These are phyloP conservation scores for Cervus canadensis DNA, from an alignment of 2,113 vertebrate species.

Conservation along the genomic window DNA sequence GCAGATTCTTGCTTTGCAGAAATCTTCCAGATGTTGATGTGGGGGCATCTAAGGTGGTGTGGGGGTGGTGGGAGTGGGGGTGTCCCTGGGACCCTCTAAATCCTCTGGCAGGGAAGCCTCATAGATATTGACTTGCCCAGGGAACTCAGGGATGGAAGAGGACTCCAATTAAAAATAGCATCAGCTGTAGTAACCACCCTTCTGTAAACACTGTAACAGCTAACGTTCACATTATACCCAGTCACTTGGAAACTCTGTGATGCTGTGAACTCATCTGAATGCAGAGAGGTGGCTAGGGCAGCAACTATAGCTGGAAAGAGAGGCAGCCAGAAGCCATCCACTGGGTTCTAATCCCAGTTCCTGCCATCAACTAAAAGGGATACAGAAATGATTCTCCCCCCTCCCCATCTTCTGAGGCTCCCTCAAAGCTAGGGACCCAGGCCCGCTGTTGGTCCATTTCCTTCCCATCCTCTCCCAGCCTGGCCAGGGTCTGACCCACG, in stretches of 20 bases:
- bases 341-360: background rate
- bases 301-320: background rate
- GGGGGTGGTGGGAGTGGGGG: accelerated
- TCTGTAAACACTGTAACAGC: background rate
- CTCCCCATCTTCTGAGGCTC: background rate
- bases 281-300: background rate
- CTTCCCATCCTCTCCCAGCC: background rate
- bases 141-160: background rate
- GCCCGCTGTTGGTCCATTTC: accelerated
- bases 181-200: background rate
- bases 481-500: background rate
- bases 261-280: background rate
- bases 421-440: background rate
- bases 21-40: background rate
- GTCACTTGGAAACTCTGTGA: background rate
- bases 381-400: background rate
- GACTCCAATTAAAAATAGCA: background rate
- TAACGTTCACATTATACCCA: background rate
- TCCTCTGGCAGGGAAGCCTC: background rate
- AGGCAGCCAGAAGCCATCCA: accelerated
- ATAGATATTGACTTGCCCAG: background rate
- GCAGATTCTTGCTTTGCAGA: background rate
- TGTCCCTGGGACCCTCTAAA: background rate
- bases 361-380: accelerated
- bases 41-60: background rate